phyloP scores from a whole-genome alignment of 2,888 invertebrate genomes.

The Drosophila engyochracea region DNA sequence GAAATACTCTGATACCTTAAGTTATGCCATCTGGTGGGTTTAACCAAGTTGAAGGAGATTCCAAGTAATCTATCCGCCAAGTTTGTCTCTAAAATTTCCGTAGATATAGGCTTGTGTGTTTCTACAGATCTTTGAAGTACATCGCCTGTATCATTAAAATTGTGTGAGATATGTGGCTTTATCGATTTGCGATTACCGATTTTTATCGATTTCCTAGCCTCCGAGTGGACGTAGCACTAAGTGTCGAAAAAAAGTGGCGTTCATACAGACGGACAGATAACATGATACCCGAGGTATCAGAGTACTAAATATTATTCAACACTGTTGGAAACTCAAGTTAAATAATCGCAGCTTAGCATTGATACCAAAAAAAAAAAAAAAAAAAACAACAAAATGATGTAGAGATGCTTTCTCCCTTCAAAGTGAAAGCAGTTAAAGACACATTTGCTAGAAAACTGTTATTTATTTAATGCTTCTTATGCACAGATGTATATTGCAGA shows the following conservation, averaged over 20 bases:
- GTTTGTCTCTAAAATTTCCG: neutral
- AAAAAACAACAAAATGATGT: neutral
- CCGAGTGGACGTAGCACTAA: neutral
- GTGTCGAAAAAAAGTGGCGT: neutral
- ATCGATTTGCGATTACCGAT: too few relatives aligned
- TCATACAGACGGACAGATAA: neutral
- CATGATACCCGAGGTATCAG: too few relatives aligned
- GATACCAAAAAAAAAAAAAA: neutral
- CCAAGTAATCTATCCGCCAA: neutral
- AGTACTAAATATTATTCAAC: too few relatives aligned
- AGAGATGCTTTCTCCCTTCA: neutral
- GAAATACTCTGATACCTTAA: too few relatives aligned
- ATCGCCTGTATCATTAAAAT: too few relatives aligned
- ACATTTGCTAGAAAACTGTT: neutral
- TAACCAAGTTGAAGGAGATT: neutral
- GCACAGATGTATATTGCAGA: neutral
- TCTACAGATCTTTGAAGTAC: too few relatives aligned
- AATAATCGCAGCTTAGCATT: neutral
- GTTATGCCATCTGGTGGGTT: too few relatives aligned
- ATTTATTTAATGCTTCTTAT: neutral
- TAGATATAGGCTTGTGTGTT: neutral
- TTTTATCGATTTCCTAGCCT: neutral
- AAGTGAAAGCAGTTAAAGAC: neutral
- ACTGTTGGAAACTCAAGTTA: neutral
- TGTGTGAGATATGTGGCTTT: too few relatives aligned